Percentiles rank a stretch among this genome's conserved stretches.
phyloP scores from a whole-genome alignment of 2,888 invertebrate genomes.

The Catocala sponsa region DNA sequence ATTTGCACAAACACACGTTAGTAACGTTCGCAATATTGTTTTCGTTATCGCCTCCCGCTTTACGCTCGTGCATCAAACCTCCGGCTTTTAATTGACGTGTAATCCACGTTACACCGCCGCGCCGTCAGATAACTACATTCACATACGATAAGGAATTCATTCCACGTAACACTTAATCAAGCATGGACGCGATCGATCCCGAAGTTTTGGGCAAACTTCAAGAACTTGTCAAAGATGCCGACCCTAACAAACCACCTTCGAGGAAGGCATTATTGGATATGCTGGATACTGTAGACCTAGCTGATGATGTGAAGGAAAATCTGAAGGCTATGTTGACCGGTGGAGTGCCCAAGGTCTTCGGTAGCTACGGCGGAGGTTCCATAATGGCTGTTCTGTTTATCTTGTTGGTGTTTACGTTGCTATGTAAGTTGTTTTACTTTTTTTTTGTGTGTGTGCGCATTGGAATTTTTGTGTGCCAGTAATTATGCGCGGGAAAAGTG shows the following conservation, averaged over 20 bases:
- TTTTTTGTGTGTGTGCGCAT: constrained; percentile 13
- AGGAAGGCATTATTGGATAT: constrained; percentile 87
- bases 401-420: constrained; percentile 67
- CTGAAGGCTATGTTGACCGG: constrained; percentile 85
- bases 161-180: constrained; percentile 25
- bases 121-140: constrained; percentile 20
- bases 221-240: constrained; percentile 69
- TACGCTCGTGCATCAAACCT: constrained; percentile 43
- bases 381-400: constrained; percentile 68
- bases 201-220: constrained; percentile 60
- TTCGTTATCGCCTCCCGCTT: constrained; percentile 13
- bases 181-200: constrained; percentile 58
- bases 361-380: constrained; percentile 61
- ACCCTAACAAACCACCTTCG: constrained; percentile 75
- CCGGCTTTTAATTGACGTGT: constrained; percentile 52
- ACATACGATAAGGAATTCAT: constrained; percentile 35
- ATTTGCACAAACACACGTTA: too few species aligned
- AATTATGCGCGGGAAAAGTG: too few species aligned
- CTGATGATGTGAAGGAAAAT: constrained; percentile 89
- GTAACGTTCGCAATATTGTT: too few species aligned
- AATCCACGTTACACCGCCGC: constrained; percentile 58
- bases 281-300: constrained; percentile 87
- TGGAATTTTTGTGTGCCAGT: too few species aligned
- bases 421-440: constrained; percentile 67
- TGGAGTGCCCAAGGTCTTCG: constrained; percentile 75